These are phyloP conservation scores for Hydrozoanthus tunicans DNA, from an alignment of 64 coral and sea anemone genomes.

Conservation along the genomic window DNA sequence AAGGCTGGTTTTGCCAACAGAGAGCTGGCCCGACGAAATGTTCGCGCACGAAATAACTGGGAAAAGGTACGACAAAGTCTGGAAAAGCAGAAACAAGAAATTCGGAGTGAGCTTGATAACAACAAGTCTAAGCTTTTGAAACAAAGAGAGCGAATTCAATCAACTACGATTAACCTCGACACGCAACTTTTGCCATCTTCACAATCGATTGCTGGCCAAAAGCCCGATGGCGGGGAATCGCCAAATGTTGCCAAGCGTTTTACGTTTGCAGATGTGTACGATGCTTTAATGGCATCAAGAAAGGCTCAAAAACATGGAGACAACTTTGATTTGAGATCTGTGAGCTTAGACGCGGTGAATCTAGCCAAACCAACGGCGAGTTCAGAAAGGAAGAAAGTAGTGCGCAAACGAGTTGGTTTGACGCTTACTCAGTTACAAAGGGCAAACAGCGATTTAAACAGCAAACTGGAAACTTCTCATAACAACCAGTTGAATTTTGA, in stretches of 20 bases:
- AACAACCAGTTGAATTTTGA: background rate
- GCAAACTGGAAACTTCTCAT: background rate
- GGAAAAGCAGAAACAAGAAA: conserved; percentile 19
- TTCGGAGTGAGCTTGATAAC: conserved; percentile 24
- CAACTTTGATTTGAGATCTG: background rate
- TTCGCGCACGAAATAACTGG: conserved; percentile 18
- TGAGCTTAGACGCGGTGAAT: background rate
- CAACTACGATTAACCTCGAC: background rate
- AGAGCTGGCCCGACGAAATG: conserved; percentile 15
- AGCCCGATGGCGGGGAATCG: background rate
- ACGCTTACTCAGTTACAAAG: conserved; percentile 36
- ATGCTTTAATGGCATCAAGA: conserved; percentile 41
- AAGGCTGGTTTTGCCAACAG: conserved; percentile 26
- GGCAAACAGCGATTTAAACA: conserved; percentile 24
- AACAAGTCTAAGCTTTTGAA: conserved; percentile 52
- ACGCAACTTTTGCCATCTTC: background rate
- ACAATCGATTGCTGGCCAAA: background rate
- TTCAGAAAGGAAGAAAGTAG: conserved; percentile 45
- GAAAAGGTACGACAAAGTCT: conserved; percentile 2
- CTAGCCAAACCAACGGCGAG: conserved; percentile 24
- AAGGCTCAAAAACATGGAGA: background rate
- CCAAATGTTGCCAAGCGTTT: conserved; percentile 7
- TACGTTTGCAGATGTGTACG: conserved; percentile 20
- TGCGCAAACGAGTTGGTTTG: conserved; percentile 40
- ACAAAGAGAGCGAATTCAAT: conserved; percentile 46